Base-by-base conservation (phyloP, 92 coral and sea anemone genomes). In the Zoanthus solanderi region DNA sequence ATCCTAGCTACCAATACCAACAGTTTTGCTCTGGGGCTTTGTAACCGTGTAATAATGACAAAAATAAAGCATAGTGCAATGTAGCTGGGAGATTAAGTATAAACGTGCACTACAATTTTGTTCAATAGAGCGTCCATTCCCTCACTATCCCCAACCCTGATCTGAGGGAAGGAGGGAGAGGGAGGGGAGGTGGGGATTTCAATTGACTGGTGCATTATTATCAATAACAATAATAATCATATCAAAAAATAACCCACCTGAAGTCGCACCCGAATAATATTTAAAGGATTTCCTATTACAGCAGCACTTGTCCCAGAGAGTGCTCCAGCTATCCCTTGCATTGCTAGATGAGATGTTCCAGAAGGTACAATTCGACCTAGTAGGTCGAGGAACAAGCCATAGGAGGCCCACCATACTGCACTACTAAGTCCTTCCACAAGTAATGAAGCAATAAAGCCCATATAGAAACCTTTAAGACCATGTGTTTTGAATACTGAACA, bases 381-480 rank as follows among this genome's bases (percentile, higher is more conserved):
- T 76, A 90, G 9, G 31, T 89, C 92, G 47, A 94, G 82, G 86
- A 76, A 94, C 52, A 75, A 34, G 17, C 95, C 92, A 88, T 94
- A 94, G 0, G 97, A 76, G 1, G 95, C 95, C 97, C 97, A 94
- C 97, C 97, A 94, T 2, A 86, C 83, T 56, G 93, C 97, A 85
- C 95, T 90, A 44, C 90, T 88, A 3, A 89, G 88, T n/a, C 95
- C 93, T 61, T 92, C 92, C 3, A 91, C 90, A 53, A 94, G 86
- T 18, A 94, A 18, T 12, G 97, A 90, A 13, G 90, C 93, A 5
- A 88, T 50, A 74, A 92, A 94, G 8, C 97, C 97, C 28, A 91
- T 91, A 88, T 94, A 94, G 78, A 94, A 90, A 7, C 97, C 97
- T 6, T 54, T 52, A 4, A 78, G 18, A 8, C 97, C 97, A 31